A percentile compares a stretch with the other conserved stretches of the same genome.
These are phyloP conservation scores for Microtus pennsylvanicus DNA, from an alignment of 2,113 vertebrate genomes.

Conservation along the genomic window DNA sequence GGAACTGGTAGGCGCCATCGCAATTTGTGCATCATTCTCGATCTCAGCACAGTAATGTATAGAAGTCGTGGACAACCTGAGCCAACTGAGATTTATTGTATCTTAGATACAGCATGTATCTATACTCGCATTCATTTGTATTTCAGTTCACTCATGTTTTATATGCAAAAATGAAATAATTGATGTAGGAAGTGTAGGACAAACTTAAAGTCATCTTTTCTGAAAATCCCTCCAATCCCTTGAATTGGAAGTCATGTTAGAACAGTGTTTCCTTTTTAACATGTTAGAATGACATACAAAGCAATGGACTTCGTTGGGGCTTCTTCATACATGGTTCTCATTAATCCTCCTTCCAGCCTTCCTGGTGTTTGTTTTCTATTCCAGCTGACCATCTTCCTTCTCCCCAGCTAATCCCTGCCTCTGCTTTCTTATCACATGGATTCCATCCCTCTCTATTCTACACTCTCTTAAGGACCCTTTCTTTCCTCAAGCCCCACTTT, in stretches of 20 bases:
- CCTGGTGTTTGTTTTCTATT: not conserved
- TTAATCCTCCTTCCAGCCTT: not conserved
- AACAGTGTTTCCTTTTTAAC: not conserved
- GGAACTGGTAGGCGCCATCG: slow-evolving; percentile 54
- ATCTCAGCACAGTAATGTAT: not conserved
- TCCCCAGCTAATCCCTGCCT: not conserved
- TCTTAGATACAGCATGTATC: not conserved
- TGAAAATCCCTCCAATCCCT: not conserved
- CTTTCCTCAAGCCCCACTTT: not conserved
- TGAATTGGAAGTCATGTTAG: not conserved
- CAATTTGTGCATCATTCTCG: slow-evolving; percentile 77
- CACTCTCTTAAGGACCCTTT: not conserved
- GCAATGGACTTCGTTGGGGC: not conserved
- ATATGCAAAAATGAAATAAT: slow-evolving; percentile 18
- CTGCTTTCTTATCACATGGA: not conserved
- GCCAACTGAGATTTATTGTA: slow-evolving; percentile 41
- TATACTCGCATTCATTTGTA: not conserved
- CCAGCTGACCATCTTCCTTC: not conserved
- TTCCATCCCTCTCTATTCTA: not conserved
- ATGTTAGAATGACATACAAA: not conserved
- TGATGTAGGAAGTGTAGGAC: not conserved
- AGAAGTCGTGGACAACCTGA: not conserved
- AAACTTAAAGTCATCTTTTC: not conserved
- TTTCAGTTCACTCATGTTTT: not conserved
- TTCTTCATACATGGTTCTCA: not conserved